Conservation (phyloP, 2,797 vertebrate genomes). For the Sebastes nivosus region DNA sequence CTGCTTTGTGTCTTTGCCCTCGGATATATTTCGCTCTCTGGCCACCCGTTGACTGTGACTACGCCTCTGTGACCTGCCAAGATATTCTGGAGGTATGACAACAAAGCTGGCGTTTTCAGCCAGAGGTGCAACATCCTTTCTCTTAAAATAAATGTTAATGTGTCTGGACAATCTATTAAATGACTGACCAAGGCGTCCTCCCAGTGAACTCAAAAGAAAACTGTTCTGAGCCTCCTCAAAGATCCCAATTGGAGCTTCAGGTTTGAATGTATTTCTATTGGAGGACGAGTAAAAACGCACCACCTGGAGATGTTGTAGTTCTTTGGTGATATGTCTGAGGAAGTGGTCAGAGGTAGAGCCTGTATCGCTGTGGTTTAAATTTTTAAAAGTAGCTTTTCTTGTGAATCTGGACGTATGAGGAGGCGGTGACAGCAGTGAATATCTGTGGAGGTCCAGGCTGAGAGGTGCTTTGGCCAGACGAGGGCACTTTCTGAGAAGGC, state of each 20-base stretch:
- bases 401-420: conserved; percentile 16
- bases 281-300: conserved; percentile 65
- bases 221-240: conserved; percentile 42
- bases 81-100: conserved; percentile 34
- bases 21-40: conserved; percentile 12
- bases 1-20: conserved; percentile 13
- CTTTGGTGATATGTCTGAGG: conserved; percentile 8
- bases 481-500: conserved; percentile 51
- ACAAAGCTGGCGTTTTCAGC: conserved; percentile 14
- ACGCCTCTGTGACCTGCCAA: conserved; percentile 41
- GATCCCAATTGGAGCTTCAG: conserved; percentile 71
- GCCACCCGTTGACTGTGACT: conserved; percentile 32
- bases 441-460: conserved; percentile 18
- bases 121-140: conserved; percentile 27
- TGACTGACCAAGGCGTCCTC: conserved; percentile 61
- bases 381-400: conserved; percentile 26
- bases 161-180: conserved; percentile 71
- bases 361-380: not conserved
- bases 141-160: conserved; percentile 77
- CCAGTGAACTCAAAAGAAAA: conserved; percentile 47
- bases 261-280: conserved; percentile 59
- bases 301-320: conserved; percentile 22
- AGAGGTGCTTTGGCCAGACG: conserved; percentile 19
- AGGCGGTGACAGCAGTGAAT: conserved; percentile 18
- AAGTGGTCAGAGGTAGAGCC: not conserved